phyloP scores from a whole-genome alignment of 2,113 vertebrate genomes.

The Sinosuthora webbiana region DNA sequence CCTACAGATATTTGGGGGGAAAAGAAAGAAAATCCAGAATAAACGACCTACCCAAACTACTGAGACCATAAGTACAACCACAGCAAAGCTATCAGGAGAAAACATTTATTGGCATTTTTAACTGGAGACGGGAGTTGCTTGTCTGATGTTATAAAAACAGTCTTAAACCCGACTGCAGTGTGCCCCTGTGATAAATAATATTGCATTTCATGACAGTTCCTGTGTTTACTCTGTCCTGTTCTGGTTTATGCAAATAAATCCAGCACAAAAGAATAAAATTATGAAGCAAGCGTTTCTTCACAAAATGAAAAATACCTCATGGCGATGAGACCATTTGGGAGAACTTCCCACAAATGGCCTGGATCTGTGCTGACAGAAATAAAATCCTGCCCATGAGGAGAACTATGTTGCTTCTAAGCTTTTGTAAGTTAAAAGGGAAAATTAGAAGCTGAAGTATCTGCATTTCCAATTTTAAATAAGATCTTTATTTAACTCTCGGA shows the following conservation, averaged over 20 bases:
- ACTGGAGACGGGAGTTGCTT: background rate
- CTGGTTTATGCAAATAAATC: slow-evolving; percentile 50
- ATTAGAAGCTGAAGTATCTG: background rate
- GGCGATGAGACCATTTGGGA: background rate
- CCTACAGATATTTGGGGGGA: background rate
- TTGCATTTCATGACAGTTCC: background rate
- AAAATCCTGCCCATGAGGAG: slow-evolving; percentile 12
- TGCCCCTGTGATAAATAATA: background rate
- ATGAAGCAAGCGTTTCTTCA: background rate
- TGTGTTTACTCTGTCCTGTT: background rate
- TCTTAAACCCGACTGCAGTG: background rate
- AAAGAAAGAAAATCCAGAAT: background rate
- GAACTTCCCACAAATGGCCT: slow-evolving; percentile 5
- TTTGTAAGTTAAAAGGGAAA: slow-evolving; percentile 30
- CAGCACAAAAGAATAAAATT: background rate
- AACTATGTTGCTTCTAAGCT: slow-evolving; percentile 1
- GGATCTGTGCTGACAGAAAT: slow-evolving; percentile 13
- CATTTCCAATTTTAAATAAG: slow-evolving; percentile 38
- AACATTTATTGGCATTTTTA: background rate
- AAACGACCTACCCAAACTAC: background rate
- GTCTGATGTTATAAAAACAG: background rate
- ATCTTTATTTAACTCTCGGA: slow-evolving; percentile 38
- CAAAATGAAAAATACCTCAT: background rate
- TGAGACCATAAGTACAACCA: background rate
- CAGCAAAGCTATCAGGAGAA: background rate